phyloP scores from a whole-genome alignment of 1,140 invertebrate species.

The Drosophila pruinosa region DNA sequence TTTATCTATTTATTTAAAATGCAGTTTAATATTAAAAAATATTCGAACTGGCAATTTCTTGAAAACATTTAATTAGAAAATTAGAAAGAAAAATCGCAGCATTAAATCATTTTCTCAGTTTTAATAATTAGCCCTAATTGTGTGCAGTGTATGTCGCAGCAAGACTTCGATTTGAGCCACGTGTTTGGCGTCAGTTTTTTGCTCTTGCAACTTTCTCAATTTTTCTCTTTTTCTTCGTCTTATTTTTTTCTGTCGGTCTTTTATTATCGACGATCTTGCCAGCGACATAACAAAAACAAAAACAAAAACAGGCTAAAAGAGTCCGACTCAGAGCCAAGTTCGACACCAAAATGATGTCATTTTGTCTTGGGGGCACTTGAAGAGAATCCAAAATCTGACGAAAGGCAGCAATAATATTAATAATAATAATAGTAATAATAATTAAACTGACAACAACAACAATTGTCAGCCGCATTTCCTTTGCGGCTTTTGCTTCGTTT shows the following conservation, averaged over 20 bases:
- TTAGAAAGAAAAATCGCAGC: no score
- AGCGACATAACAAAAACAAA: neutral
- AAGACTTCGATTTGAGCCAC: slow-evolving; percentile 14
- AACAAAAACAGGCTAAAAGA: neutral
- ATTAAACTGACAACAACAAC: neutral
- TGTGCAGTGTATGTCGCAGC: slow-evolving; percentile 6
- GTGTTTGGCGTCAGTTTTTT: slow-evolving; percentile 15
- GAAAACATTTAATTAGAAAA: neutral
- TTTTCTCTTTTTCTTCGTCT: neutral
- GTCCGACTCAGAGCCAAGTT: slow-evolving; percentile 8
- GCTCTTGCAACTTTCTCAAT: slow-evolving; percentile 16
- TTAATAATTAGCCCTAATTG: no score
- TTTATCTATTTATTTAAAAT: no score
- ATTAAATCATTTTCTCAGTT: no score
- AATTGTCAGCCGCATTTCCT: neutral
- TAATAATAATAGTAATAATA: neutral
- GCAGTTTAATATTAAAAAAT: no score
- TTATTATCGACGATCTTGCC: slow-evolving; percentile 20
- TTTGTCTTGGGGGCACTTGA: slow-evolving; percentile 15
- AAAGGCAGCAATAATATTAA: neutral
- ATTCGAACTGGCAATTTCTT: no score
- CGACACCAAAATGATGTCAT: slow-evolving; percentile 35
- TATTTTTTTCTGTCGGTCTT: slow-evolving; percentile 1
- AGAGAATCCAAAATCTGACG: neutral
- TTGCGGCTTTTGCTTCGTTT: neutral